Evolutionary conservation across 2,113 vertebrate genomes (phyloP).

Genomic region (Oxyura jamaicensis): DNA sequence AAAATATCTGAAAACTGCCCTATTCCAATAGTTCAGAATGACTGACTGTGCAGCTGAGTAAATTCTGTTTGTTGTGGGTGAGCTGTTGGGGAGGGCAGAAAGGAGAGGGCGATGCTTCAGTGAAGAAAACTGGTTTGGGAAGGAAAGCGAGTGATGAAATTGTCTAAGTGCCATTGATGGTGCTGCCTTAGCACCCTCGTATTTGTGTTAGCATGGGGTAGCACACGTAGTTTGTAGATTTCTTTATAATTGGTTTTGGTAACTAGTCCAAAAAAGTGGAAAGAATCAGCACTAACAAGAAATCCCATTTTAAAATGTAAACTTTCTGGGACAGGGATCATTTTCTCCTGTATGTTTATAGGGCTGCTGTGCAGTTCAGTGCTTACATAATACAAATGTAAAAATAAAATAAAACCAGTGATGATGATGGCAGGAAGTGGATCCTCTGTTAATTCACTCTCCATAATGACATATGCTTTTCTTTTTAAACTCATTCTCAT

Average conservation of each 20-base stretch:
- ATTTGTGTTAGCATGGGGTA: neutral
- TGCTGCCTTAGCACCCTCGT: neutral
- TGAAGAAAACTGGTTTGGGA: neutral
- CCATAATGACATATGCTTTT: neutral
- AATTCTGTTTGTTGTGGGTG: neutral
- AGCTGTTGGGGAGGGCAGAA: neutral
- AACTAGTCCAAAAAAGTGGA: neutral
- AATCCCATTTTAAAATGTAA: neutral
- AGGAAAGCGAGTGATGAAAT: neutral
- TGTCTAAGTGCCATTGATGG: neutral
- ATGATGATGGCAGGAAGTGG: neutral
- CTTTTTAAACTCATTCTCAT: neutral
- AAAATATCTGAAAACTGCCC: neutral
- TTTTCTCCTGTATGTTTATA: neutral
- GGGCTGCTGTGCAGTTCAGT: neutral
- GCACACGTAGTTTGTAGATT: neutral
- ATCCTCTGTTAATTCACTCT: neutral
- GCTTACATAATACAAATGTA: neutral
- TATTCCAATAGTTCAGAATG: neutral
- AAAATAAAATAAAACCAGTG: neutral
- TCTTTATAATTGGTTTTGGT: neutral
- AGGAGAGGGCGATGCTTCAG: neutral
- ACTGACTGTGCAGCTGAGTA: neutral
- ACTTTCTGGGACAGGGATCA: neutral
- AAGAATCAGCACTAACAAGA: neutral